phyloP scores from a whole-genome alignment of 2,888 invertebrate genomes.

The Pachydiplax longipennis region DNA sequence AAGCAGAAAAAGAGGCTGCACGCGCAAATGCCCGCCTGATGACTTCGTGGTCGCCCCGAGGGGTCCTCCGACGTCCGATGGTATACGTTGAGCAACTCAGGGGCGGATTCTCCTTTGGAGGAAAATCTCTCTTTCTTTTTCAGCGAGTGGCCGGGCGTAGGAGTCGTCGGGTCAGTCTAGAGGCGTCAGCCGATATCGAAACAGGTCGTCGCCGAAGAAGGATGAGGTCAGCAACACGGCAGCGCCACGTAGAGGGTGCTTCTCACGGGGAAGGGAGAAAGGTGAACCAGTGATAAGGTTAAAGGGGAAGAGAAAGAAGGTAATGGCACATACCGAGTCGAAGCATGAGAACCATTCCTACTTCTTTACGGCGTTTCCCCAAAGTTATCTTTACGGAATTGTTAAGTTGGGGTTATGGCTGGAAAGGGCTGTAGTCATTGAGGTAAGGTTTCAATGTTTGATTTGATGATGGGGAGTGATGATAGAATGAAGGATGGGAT shows the following conservation, averaged over 20 bases:
- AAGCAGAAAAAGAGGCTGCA: not conserved
- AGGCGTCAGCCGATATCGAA: conserved; percentile 37
- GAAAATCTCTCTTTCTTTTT: not conserved
- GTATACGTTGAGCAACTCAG: not conserved
- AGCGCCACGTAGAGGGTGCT: not conserved
- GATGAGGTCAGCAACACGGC: conserved; percentile 34
- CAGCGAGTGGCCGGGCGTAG: conserved; percentile 30
- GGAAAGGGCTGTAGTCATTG: not conserved
- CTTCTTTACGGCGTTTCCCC: not conserved
- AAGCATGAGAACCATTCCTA: not conserved
- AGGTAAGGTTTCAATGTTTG: not conserved
- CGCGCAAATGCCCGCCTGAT: not conserved
- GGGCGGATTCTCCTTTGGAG: conserved; percentile 18
- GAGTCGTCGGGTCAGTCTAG: conserved; percentile 27
- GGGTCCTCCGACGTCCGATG: not conserved
- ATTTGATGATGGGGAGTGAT: not conserved
- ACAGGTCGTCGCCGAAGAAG: conserved; percentile 14
- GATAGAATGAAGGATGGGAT: not conserved
- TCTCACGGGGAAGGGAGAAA: not conserved
- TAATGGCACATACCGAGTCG: not conserved
- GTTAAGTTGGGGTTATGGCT: not conserved
- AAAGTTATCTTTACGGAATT: not conserved
- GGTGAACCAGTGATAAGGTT: not conserved
- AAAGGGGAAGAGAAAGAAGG: not conserved
- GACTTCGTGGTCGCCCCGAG: not conserved